Base-by-base conservation (phyloP, 1,140 invertebrate species). In the Diprion similis region DNA sequence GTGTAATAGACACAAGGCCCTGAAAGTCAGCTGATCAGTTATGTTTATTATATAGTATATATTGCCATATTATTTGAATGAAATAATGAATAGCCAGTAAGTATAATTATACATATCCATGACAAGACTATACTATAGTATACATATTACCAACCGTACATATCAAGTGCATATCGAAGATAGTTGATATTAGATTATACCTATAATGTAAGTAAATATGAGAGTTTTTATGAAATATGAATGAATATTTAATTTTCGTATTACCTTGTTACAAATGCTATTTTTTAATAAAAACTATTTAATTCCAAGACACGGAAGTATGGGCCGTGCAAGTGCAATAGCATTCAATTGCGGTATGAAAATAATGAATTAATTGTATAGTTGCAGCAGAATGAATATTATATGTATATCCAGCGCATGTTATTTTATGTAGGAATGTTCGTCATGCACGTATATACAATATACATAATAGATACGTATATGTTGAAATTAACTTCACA, bases 41-140 rank as follows among this genome's bases (percentile, higher is more conserved):
- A 80, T 86, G 83, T 87, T 87, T 87, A 84, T 83, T 77, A 86
- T 87, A 87, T 85, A 86, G 84, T 86, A 59, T 59, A 59, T 59
- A 59, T 59, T 59, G 8, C 51, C 8, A 59, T 59, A 59, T 7
- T 59, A 9, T 59, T 59, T 13, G n/a, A 59, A 59, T 15, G n/a
- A 59, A 59, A 59, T 59, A 59, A 59, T 17, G n/a, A 59, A 59
- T 68, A 68, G 66, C 66, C 18, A 68, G 37, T 68, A 18, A 45
- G 37, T 15, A 64, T 19, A 19, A 18, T 45, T 19, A 68, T 68
- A 8, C 66, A 67, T 76, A 72, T 66, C 68, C 67, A 72, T 24
- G 51, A 71, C 72, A 68, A 72, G 67, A 66, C 51, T 70, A 74
- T 71, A 74, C 17, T 72, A 70, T 10, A 64, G 13, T 64, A 64